Base-by-base conservation (phyloP, 1,140 invertebrate species). In the Coptotermes formosanus region DNA sequence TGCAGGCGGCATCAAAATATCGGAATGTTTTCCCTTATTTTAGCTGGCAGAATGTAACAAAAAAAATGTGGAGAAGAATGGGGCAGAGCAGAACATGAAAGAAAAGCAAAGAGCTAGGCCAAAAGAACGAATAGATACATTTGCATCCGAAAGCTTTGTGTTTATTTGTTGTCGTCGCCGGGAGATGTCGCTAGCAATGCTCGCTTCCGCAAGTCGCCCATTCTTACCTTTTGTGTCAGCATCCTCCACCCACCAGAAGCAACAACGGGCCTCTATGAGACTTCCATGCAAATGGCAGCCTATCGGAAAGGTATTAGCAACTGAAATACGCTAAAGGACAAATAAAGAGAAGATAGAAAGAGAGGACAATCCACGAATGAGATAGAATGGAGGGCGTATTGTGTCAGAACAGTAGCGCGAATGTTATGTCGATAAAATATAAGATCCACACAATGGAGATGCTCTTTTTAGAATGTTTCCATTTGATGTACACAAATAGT, bases 261-360 rank as follows among this genome's bases (percentile, higher is more conserved):
- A 55, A 55, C 52, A 55, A 48, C 14, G 30, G 82, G 23, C 8
- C 82, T 83, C 43, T 83, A 83, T 83, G 82, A 83, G 82, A n/a
- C 43, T 83, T 83, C 82, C 43, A 83, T 83, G 82, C 38, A 83
- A 83, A 83, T 43, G 82, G 23, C 82, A 32, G 82, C 32, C 82
- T 83, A 83, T 83, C 82, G 82, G 82, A 83, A 83, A 83, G 82
- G 82, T 83, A 83, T 83, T 83, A 83, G 82, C 82, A 83, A 83
- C 82, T 83, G 82, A 83, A 83, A 83, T 30, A 43, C 82, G 43
- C 82, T 25, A 83, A 83, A 83, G 82, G 82, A 83, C 82, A 83
- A 83, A 83, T 83, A 43, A 83, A 83, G 82, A 25, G 23, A 82
- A 55, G 52, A 55, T 16, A 23, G 82, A 38, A 38, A 82, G 21